Evolutionary conservation across 1,140 invertebrate genomes (phyloP).

Genomic region (Zaprionus camerounensis): DNA sequence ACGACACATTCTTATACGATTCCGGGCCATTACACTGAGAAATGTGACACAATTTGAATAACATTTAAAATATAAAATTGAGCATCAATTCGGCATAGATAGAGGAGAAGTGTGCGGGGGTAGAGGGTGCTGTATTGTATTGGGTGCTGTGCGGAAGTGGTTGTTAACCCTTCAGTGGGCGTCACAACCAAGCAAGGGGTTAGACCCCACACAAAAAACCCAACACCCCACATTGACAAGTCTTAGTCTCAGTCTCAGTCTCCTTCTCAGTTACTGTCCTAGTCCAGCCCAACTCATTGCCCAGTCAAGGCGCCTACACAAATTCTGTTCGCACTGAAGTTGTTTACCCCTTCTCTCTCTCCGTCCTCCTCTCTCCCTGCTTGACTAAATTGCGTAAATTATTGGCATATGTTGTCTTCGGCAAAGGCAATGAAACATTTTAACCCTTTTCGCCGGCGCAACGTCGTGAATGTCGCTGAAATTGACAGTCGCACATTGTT

Average conservation of each 20-base stretch:
- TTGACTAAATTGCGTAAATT: constrained; percentile 78
- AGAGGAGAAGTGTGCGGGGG: neutral
- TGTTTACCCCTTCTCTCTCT: constrained; percentile 30
- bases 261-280: neutral
- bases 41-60: constrained; percentile 82
- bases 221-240: neutral
- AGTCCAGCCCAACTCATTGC: constrained; percentile 29
- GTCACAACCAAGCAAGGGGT: neutral
- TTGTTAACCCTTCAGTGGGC: constrained; percentile 26
- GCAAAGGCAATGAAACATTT: constrained; percentile 76
- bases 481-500: constrained; percentile 65
- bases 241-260: neutral
- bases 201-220: neutral
- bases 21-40: constrained; percentile 81
- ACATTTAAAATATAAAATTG: constrained; percentile 82
- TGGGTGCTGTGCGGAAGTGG: constrained; percentile 25
- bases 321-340: constrained; percentile 23
- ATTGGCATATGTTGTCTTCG: constrained; percentile 78
- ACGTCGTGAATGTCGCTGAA: constrained; percentile 62
- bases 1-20: constrained; percentile 55
- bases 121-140: constrained; percentile 1
- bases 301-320: constrained; percentile 42
- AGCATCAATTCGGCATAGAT: constrained; percentile 63
- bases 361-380: constrained; percentile 18
- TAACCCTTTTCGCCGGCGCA: constrained; percentile 67